Conservation (phyloP, 2,888 invertebrate species). For the Escarpia spicata region DNA sequence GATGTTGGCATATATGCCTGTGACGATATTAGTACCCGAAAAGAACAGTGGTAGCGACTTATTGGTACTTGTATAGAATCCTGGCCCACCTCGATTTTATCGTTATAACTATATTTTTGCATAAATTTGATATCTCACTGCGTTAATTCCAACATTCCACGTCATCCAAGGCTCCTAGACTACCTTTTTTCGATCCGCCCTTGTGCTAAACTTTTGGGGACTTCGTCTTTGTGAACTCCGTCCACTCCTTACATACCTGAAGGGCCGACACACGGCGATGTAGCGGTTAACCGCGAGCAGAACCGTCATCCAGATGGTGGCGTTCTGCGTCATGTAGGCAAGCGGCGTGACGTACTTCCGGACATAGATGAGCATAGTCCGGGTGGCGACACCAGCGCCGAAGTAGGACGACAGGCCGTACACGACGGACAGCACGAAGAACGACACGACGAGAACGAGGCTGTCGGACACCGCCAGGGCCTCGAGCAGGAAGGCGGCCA, state of each 20-base stretch:
- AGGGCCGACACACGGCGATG: conserved; percentile 41
- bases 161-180: too few species aligned
- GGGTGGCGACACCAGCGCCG: background rate
- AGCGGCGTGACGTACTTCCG: conserved; percentile 38
- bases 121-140: too few species aligned
- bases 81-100: too few species aligned
- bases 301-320: conserved; percentile 42
- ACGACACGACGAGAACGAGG: conserved; percentile 34
- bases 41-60: too few species aligned
- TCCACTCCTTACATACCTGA: conserved; percentile 20
- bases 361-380: conserved; percentile 28
- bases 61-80: too few species aligned
- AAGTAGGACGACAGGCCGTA: conserved; percentile 36
- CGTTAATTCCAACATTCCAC: too few species aligned
- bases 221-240: too few species aligned
- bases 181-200: too few species aligned
- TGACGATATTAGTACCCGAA: too few species aligned
- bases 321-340: conserved; percentile 36
- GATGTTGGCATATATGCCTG: too few species aligned
- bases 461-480: conserved; percentile 42
- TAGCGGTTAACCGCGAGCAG: conserved; percentile 42
- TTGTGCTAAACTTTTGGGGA: too few species aligned
- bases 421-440: conserved; percentile 36
- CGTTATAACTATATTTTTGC: too few species aligned
- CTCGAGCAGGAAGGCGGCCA: conserved; percentile 41